Evolutionary conservation across 2,888 invertebrate genomes (phyloP), one percentile per base, ranked within the genome.

Genomic region (Lucinisca nassula): DNA sequence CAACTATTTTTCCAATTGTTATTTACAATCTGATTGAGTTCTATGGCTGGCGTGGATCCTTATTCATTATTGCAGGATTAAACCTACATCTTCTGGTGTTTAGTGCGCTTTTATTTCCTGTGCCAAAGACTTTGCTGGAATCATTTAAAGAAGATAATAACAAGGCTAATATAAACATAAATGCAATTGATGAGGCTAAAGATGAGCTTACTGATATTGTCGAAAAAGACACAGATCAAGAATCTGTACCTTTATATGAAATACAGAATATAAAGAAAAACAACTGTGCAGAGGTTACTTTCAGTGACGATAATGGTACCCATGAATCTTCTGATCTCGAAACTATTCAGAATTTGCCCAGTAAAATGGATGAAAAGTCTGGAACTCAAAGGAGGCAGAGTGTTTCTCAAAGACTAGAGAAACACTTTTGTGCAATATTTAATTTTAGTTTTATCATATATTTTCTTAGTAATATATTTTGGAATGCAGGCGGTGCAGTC

Each of bases 21-120:
- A 82, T 92, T 10, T 91, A 92, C 67, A 79, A 90, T 14, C 91
- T 95, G 14, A 95, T 95, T 37, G 87, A 93, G 49, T 75, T 89
- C 35, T 95, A 93, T 79, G 91, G 94, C 14, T 95, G 95, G 95
- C 91, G 93, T 67, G 94, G 94, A 24, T 94, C 95, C 0, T 58
- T 95, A 6, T 92, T 93, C 24, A 88, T 95, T 45, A 81, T 94
- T 17, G 90, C 93, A 14, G 95, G 94, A 0, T 78, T 95, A 21
- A 93, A 92, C 79, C 86, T 95, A 3, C 93, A 95, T 83, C 87
- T 92, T 8, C 82, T 95, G 51, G 87, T 94, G 10, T 92, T 94
- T 78, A 88, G 92, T 37, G 92, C 92, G 10, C 84, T 95, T n/a
- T 80, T 95, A 17, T 79, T 92, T 17, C 92, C 93, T 10, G 83